A percentile compares a stretch with the other conserved stretches of the same genome.
Conservation (phyloP, 2,888 invertebrate genomes). For the Clusia tigrina region DNA sequence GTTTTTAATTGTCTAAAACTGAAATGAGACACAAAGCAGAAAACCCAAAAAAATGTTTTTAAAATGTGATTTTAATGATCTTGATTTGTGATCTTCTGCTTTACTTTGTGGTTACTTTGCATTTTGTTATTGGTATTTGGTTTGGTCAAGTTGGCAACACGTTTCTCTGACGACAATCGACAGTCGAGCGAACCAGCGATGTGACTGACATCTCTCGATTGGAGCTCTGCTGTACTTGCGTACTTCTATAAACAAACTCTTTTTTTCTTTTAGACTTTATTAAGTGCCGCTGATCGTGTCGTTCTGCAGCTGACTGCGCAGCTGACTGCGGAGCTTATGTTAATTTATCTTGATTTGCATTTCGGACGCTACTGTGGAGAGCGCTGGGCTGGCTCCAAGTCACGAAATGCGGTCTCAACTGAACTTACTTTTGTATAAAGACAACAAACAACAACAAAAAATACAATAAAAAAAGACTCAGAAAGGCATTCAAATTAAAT, state of each 20-base stretch:
- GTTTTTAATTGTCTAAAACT: constrained; percentile 24
- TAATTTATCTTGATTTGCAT: neutral
- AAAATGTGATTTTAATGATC: neutral
- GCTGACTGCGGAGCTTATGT: neutral
- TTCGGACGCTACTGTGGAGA: neutral
- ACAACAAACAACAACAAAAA: too few species aligned
- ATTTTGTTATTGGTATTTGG: constrained; percentile 26
- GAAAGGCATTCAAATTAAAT: too few species aligned
- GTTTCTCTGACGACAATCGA: constrained; percentile 10
- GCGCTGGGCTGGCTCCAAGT: neutral
- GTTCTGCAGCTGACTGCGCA: neutral
- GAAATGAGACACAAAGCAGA: constrained; percentile 30
- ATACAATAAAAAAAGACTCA: too few species aligned
- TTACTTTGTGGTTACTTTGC: constrained; percentile 24
- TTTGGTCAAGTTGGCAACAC: constrained; percentile 15
- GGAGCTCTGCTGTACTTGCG: neutral
- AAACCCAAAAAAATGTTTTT: constrained; percentile 12
- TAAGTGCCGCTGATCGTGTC: neutral
- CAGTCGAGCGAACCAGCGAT: constrained; percentile 26
- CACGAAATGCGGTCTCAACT: neutral
- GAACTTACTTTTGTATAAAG: too few species aligned
- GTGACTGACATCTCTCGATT: neutral
- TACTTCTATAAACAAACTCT: too few species aligned
- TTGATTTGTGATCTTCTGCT: constrained; percentile 33
- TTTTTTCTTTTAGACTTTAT: neutral